phyloP scores from a whole-genome alignment of 2,797 vertebrate genomes.

The Champsocephalus esox region DNA sequence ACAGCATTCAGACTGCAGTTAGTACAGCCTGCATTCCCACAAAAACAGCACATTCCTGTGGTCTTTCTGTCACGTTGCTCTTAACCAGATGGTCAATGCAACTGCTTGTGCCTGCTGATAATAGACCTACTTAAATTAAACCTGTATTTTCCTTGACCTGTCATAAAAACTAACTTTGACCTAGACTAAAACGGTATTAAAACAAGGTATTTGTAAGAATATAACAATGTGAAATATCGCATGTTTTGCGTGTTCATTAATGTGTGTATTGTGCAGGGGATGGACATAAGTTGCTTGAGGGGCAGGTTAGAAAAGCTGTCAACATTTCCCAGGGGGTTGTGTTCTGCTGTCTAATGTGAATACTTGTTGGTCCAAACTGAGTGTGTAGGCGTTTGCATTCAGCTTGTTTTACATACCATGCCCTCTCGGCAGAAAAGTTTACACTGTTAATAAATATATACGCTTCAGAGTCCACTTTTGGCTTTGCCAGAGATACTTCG shows the following conservation, averaged over 20 bases:
- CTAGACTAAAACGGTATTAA: background rate
- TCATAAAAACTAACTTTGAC: constrained; percentile 11
- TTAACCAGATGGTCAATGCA: constrained; percentile 46
- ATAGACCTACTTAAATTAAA: constrained; percentile 36
- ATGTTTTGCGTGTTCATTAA: background rate
- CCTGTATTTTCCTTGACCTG: constrained; percentile 12
- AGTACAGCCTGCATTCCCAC: constrained; percentile 42
- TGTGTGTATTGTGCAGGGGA: constrained; percentile 2
- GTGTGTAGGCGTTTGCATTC: constrained; percentile 3
- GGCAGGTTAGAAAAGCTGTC: constrained; percentile 26
- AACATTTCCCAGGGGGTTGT: constrained; percentile 16
- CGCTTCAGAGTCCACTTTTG: constrained; percentile 2
- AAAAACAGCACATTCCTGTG: constrained; percentile 72
- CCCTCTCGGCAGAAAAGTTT: constrained; percentile 15
- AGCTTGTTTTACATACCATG: constrained; percentile 6
- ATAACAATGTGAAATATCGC: background rate
- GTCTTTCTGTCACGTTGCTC: constrained; percentile 58
- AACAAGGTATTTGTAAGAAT: background rate
- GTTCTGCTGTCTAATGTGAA: constrained; percentile 19
- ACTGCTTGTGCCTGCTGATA: constrained; percentile 46
- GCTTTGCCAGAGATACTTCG: constrained; percentile 1
- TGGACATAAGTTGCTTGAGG: constrained; percentile 7
- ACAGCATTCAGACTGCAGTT: constrained; percentile 24
- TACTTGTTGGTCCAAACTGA: constrained; percentile 1
- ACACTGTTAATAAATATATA: constrained; percentile 15